phyloP scores from a whole-genome alignment of 2,797 vertebrate genomes.

The Percopsis omiscomaycus region DNA sequence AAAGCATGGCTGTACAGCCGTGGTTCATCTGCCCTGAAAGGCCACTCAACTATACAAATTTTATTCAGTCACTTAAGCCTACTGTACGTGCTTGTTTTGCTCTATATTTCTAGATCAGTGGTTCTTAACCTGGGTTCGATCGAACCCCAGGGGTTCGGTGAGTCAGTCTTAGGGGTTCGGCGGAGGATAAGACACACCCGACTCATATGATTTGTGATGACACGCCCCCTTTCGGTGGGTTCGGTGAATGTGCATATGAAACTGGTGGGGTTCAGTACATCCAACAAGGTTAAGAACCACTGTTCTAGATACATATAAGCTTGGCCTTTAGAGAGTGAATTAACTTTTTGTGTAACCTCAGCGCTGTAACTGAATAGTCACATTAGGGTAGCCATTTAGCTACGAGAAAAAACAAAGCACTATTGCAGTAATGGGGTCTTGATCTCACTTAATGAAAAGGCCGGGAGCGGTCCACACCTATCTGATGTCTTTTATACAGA shows the following conservation, averaged over 20 bases:
- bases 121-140: no score
- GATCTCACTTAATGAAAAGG: no score
- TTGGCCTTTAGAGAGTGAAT: constrained; percentile 1
- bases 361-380: constrained; percentile 4
- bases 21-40: neutral
- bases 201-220: no score
- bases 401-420: neutral
- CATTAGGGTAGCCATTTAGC: neutral
- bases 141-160: no score
- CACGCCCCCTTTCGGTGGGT: no score
- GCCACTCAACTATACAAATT: neutral
- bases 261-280: no score
- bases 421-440: neutral
- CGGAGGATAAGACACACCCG: no score
- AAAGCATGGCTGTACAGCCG: constrained; percentile 35
- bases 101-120: neutral
- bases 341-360: neutral
- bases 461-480: no score
- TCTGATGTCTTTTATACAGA: no score
- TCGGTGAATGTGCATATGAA: no score
- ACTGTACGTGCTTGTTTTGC: neutral
- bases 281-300: no score
- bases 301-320: neutral
- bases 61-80: constrained; percentile 17
- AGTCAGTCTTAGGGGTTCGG: no score